A percentile compares a stretch with the other conserved stretches of the same genome.
phyloP scores from a whole-genome alignment of 1,140 invertebrate species.

The Calosoma granatense region DNA sequence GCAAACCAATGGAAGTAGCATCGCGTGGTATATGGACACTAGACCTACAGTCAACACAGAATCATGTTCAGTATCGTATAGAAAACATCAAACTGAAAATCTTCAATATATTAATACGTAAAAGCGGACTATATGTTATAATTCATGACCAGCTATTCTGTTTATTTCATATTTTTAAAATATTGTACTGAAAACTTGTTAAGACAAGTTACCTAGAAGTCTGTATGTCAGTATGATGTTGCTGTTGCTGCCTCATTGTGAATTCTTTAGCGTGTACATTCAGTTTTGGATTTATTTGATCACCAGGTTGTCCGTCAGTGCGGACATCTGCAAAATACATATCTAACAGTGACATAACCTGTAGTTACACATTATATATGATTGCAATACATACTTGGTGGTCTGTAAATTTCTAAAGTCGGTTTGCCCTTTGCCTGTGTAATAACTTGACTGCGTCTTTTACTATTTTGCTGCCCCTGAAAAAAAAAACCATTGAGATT shows the following conservation, averaged over 20 bases:
- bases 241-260: constrained; percentile 55
- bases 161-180: too few species aligned
- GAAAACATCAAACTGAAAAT: too few species aligned
- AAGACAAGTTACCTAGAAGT: constrained; percentile 47
- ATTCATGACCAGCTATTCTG: too few species aligned
- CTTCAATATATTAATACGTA: too few species aligned
- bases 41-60: too few species aligned
- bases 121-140: too few species aligned
- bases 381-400: constrained; percentile 50
- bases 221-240: constrained; percentile 38
- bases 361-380: constrained; percentile 10
- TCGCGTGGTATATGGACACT: constrained; percentile 21
- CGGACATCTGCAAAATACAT: constrained; percentile 15
- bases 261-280: constrained; percentile 81
- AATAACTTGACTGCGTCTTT: constrained; percentile 44
- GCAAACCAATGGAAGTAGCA: constrained; percentile 28
- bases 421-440: constrained; percentile 57
- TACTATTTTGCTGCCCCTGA: constrained; percentile 38
- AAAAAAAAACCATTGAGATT: constrained; percentile 18
- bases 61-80: too few species aligned
- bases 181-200: too few species aligned
- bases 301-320: constrained; percentile 17
- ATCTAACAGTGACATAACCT: not conserved
- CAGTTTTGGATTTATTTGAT: constrained; percentile 40
- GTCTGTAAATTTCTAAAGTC: constrained; percentile 76